Evolutionary conservation across 2,113 vertebrate species (phyloP).

Genomic region (Hippocampus zosterae): DNA sequence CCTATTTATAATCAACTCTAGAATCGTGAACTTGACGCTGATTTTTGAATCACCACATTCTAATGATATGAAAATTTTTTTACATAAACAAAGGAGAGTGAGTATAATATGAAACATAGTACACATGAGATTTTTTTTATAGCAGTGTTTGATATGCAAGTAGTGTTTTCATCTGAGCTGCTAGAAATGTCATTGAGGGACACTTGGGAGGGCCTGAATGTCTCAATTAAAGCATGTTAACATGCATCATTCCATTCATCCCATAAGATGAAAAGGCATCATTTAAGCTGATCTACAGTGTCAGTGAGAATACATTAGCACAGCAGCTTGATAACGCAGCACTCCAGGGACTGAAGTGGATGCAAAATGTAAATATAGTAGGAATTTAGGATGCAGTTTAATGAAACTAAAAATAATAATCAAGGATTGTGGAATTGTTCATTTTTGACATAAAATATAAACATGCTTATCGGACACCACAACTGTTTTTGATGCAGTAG

Average conservation of each 20-base stretch:
- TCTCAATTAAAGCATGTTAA: constrained; percentile 61
- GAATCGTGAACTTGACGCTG: constrained; percentile 24
- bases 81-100: constrained; percentile 45
- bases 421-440: constrained; percentile 15
- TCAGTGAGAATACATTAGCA: constrained; percentile 56
- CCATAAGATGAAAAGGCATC: constrained; percentile 62
- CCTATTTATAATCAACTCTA: constrained; percentile 15
- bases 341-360: constrained; percentile 12
- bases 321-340: constrained; percentile 39
- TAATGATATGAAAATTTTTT: constrained; percentile 34
- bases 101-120: constrained; percentile 18
- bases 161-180: constrained; percentile 47
- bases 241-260: constrained; percentile 54
- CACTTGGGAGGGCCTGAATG: constrained; percentile 49
- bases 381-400: constrained; percentile 21
- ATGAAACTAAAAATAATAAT: constrained; percentile 32
- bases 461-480: not conserved
- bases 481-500: not conserved
- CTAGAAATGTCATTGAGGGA: constrained; percentile 56
- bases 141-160: constrained; percentile 70
- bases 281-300: constrained; percentile 59
- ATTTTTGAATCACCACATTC: constrained; percentile 51
- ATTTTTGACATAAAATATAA: not conserved
- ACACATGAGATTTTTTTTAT: constrained; percentile 39
- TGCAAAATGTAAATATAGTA: constrained; percentile 57